A percentile compares a stretch with the other conserved stretches of the same genome.
phyloP scores from a whole-genome alignment of 1,140 invertebrate genomes.

The Epicauta chinensis region DNA sequence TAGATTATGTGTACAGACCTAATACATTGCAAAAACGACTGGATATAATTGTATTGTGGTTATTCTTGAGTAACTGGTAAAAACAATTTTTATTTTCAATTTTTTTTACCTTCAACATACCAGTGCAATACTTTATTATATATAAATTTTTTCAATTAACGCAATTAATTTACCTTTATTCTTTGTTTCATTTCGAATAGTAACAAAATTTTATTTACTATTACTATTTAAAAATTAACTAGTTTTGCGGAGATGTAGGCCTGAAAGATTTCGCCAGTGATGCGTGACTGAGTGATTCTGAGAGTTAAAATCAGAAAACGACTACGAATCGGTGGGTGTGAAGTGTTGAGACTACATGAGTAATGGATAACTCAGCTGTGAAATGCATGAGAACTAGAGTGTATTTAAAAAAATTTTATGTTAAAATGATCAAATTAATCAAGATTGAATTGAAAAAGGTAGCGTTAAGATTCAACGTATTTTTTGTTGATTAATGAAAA shows the following conservation, averaged over 20 bases:
- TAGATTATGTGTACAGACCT: slow-evolving; percentile 14
- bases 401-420: slow-evolving; percentile 3
- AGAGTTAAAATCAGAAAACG: slow-evolving; percentile 3
- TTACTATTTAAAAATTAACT: too few species aligned
- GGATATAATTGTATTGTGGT: slow-evolving; percentile 16
- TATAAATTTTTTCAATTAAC: too few species aligned
- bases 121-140: too few species aligned
- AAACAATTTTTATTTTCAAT: slow-evolving; percentile 1
- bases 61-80: slow-evolving; percentile 15
- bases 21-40: slow-evolving; percentile 10
- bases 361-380: slow-evolving; percentile 16
- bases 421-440: slow-evolving; percentile 10
- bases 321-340: slow-evolving; percentile 14
- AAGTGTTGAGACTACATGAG: slow-evolving; percentile 17
- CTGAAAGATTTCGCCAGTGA: slow-evolving; percentile 12
- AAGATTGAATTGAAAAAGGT: not conserved
- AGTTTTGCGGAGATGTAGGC: not conserved
- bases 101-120: too few species aligned
- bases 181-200: too few species aligned
- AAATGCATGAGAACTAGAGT: slow-evolving; percentile 17
- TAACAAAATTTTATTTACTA: too few species aligned
- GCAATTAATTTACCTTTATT: too few species aligned
- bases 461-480: too few species aligned
- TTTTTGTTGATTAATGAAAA: too few species aligned
- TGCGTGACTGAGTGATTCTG: slow-evolving; percentile 16